Percentiles rank a stretch among this genome's conserved stretches.
phyloP scores from a whole-genome alignment of 2,113 vertebrate species.

The Gymnobelideus leadbeateri region DNA sequence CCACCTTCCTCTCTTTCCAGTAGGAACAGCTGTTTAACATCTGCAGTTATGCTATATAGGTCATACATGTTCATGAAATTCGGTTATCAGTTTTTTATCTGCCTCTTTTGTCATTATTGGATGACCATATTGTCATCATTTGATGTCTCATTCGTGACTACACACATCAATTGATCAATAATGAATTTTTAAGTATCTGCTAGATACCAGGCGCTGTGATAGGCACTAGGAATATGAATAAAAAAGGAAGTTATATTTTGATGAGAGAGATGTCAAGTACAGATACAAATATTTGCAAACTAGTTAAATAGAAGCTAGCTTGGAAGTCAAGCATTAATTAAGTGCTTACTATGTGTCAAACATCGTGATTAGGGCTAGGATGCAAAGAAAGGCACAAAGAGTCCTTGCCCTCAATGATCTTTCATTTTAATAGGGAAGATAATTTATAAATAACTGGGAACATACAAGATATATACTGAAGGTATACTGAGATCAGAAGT shows the following conservation, averaged over 20 bases:
- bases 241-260: neutral
- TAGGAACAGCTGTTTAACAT: constrained; percentile 61
- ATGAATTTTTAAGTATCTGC: neutral
- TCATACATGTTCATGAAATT: constrained; percentile 37
- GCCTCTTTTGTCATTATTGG: constrained; percentile 22
- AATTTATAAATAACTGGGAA: neutral
- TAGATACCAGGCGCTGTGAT: neutral
- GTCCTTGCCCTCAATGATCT: neutral
- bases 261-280: neutral
- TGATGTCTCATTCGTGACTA: constrained; percentile 19
- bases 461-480: neutral
- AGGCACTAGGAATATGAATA: neutral
- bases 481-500: neutral
- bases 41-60: constrained; percentile 36
- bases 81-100: constrained; percentile 16
- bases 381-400: neutral
- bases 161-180: constrained; percentile 20
- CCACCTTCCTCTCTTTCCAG: constrained; percentile 21
- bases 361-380: neutral
- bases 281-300: neutral
- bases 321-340: neutral
- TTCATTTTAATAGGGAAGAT: neutral
- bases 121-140: neutral
- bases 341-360: neutral
- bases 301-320: neutral